Base-by-base conservation (phyloP, 1,140 invertebrate genomes). In the Ganaspis sp. region DNA sequence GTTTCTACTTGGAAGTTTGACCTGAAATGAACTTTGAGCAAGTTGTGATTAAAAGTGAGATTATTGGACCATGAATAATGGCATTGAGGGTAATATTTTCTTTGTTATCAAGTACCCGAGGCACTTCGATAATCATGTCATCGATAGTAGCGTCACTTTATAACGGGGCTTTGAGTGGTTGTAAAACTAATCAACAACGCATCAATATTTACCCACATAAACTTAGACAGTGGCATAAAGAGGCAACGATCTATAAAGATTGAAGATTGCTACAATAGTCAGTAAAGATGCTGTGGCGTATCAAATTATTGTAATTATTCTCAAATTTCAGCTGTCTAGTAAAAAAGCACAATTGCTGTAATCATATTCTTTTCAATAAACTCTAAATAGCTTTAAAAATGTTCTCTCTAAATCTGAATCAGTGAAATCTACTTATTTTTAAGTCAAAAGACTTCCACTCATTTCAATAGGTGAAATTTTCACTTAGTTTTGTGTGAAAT, bases 121-220 rank as follows among this genome's bases (percentile, higher is more conserved):
- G 23, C 17, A 49, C n/a, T 70, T 75, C 23, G 15, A 42, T 42
- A 37, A 69, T 49, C 17, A 49, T 49, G 29, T 29, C 69, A 40
- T 69, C 37, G 64, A 73, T 64, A 69, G 12, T 1, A 19, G 40
- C 34, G 34, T 37, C 49, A 42, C 26, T 64, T 64, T 29, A 64
- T 64, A 64, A 64, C 54, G 40, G 42, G 42, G 42, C 58, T 40
- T 45, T n/a, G 69, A 69, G 42, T 38, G 69, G 73, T 64, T 29
- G 54, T 29, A 64, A 29, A 64, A 64, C 54, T 64, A 64, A 64
- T 64, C 21, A 23, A 29, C 23, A 64, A 64, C 21, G 21, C 21
- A 26, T 64, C 54, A 64, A 64, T 64, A 64, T 64, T 26, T 64
- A 64, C 11, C 21, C 54, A 64, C 54, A 29, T n/a, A 64, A 26